Base-by-base conservation (phyloP, 2,113 vertebrate genomes). In the Alethe diademata region DNA sequence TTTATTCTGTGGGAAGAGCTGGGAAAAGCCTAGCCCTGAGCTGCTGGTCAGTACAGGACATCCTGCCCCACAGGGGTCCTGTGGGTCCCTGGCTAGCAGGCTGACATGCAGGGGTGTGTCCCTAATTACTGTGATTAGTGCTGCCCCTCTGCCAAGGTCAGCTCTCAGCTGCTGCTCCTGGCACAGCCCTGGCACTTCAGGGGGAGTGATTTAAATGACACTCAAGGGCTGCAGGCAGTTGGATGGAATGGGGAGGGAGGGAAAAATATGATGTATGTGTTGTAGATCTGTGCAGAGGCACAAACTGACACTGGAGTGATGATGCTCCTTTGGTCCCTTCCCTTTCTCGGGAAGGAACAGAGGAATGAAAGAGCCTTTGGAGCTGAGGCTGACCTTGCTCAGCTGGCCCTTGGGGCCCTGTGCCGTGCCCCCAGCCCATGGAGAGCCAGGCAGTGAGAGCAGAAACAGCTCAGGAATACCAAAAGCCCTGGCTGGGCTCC, bases 121-220 rank as follows among this genome's bases (percentile, higher is more conserved):
- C 75, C 95, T 96, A 96, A 87, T 97, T 96, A 89, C 69, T 92
- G 95, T 96, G 85, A 97, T 98, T 97, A 92, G 82, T 48, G 88
- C 94, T 97, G 93, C 57, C 95, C 61, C 71, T 54, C 78, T 66
- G 88, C 95, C 85, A 81, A 67, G 93, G 95, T 75, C 85, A 83
- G 90, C 93, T 93, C 97, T 82, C 91, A 60, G 76, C 38, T 93
- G 94, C 31, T 90, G 88, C 42, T 95, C 91, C 96, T 80, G 85
- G 95, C 88, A 78, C 88, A 88, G 73, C 95, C 92, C 80, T 47
- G 90, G 90, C 92, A 83, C 82, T 96, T 96, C 6, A 81, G 91
- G 6, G 26, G 85, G 88, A 93, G 78, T 51, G 85, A 95, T 94
- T 95, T 91, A 95, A 96, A 92, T 96, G 97, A 50, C 76, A 20